These are phyloP conservation scores for Motacilla alba DNA, from an alignment of 2,113 vertebrate genomes.

Conservation along the genomic window DNA sequence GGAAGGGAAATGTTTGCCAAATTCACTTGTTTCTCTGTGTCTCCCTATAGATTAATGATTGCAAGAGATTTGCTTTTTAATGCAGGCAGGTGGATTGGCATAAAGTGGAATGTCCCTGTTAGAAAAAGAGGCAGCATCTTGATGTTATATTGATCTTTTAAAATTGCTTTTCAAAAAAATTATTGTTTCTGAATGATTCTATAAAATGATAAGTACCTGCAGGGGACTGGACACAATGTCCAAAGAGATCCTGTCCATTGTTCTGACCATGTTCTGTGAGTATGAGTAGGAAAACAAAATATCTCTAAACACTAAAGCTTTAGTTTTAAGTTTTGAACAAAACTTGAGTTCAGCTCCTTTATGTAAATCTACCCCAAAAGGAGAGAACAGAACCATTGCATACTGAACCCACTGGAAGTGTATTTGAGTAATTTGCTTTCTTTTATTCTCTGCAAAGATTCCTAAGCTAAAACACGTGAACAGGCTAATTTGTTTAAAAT, in stretches of 20 bases:
- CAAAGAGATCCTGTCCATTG: background rate
- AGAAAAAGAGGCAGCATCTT: background rate
- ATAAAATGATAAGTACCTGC: background rate
- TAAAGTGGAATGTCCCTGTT: fast-evolving
- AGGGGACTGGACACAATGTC: background rate
- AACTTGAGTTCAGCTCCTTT: background rate
- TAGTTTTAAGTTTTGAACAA: background rate
- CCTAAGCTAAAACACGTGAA: background rate
- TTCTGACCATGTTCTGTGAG: background rate
- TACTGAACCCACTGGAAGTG: background rate
- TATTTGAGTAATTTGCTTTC: background rate
- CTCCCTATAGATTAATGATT: background rate
- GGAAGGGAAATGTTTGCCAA: background rate
- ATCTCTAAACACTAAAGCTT: background rate
- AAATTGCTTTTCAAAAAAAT: background rate
- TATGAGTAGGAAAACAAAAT: background rate
- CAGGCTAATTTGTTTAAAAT: constrained; percentile 27
- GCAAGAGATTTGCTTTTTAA: background rate
- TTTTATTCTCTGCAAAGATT: background rate
- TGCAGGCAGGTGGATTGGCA: background rate
- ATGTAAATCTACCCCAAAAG: background rate
- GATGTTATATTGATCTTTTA: background rate
- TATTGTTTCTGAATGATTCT: background rate
- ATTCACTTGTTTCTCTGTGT: fast-evolving
- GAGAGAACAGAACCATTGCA: background rate